Evolutionary conservation across 2,113 vertebrate genomes (phyloP), one percentile per base, ranked within the genome.

Genomic region (Limnothrissa miodon): DNA sequence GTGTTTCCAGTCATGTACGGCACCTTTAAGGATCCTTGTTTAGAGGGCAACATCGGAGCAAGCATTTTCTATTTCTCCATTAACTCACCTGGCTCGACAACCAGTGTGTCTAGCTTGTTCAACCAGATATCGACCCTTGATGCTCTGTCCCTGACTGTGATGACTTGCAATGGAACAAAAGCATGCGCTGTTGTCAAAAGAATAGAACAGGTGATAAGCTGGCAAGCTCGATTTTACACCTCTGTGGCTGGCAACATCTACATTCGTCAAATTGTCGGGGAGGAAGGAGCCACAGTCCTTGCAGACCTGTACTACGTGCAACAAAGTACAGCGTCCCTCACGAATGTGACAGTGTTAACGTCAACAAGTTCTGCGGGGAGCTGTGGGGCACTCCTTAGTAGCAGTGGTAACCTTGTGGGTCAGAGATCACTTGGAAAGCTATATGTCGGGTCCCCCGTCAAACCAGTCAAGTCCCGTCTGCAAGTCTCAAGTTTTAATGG

Each of bases 1-100:
- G 74, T 86, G 42, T 96, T 94, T 81, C 95, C 95, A 0, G 93
- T 95, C 33, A 94, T 92, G 93, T 94, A 92, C 0, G 94, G 94
- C 45, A 92, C 93, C 51, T 92, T 87, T 59, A 66, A 29, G 44
- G 81, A 92, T 7, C 93, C 94, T 19, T 96, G 95, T 80, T 86
- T 87, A 45, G 88, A 91, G 45, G 83, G 70, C 6, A 88, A 91
- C 36, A 87, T 95, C 0, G 95, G 95, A 74, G 39, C 86, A 0
- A 86, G 66, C 0, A 1, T 93, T n/a, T 93, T 91, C 80, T 83
- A 23, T 0, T 92, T 95, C 53, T 80, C 78, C 0, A 83, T 87
- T 1, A 23, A 81, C 5, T 11, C 39, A 5, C 80, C 85, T 3
- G 10, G 5, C 2, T 13, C 45, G 1, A 44, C 36, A 0, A 7